Percentiles rank a stretch among this genome's conserved stretches.
These are phyloP conservation scores for cat (Felis catus) DNA, from an alignment of 2,113 vertebrate genomes.

Conservation along the genomic window DNA sequence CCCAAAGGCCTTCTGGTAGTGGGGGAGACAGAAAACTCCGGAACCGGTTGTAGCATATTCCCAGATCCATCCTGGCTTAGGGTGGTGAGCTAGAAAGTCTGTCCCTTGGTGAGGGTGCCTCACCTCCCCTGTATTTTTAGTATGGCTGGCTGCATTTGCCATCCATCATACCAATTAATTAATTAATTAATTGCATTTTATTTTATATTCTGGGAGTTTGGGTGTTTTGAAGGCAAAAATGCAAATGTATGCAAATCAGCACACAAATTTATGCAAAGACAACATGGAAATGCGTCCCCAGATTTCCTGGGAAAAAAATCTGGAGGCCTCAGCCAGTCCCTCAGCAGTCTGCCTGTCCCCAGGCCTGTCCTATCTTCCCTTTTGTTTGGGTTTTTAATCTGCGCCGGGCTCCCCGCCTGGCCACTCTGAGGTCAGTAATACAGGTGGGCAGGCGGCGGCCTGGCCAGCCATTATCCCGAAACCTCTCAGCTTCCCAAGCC, in stretches of 20 bases:
- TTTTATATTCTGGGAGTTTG: slow-evolving; percentile 79
- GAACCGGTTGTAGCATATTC: neutral
- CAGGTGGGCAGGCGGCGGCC: slow-evolving; percentile 1
- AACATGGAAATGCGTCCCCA: slow-evolving; percentile 77
- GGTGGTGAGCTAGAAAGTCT: slow-evolving; percentile 43
- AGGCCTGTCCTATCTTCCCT: slow-evolving; percentile 67
- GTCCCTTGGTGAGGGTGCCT: slow-evolving; percentile 29
- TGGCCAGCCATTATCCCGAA: slow-evolving; percentile 14
- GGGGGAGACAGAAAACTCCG: slow-evolving; percentile 15
- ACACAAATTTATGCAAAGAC: slow-evolving; percentile 78
- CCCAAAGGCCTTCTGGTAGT: neutral
- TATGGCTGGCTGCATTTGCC: slow-evolving; percentile 62
- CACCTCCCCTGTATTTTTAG: slow-evolving; percentile 40
- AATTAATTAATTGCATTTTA: slow-evolving; percentile 80
- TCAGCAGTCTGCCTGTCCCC: slow-evolving; percentile 72
- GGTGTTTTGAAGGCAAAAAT: slow-evolving; percentile 78
- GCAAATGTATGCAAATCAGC: slow-evolving; percentile 78
- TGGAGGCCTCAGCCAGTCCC: slow-evolving; percentile 70
- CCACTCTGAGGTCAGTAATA: neutral
- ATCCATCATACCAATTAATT: slow-evolving; percentile 73
- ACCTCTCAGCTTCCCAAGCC: slow-evolving; percentile 30
- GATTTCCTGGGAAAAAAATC: slow-evolving; percentile 73
- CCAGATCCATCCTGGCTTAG: slow-evolving; percentile 1
- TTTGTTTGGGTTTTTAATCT: slow-evolving; percentile 79
- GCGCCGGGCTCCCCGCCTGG: slow-evolving; percentile 52